Evolutionary conservation across 2,888 invertebrate species (phyloP), one percentile per base, ranked within the genome.

Genomic region (Pheosia tremula): DNA sequence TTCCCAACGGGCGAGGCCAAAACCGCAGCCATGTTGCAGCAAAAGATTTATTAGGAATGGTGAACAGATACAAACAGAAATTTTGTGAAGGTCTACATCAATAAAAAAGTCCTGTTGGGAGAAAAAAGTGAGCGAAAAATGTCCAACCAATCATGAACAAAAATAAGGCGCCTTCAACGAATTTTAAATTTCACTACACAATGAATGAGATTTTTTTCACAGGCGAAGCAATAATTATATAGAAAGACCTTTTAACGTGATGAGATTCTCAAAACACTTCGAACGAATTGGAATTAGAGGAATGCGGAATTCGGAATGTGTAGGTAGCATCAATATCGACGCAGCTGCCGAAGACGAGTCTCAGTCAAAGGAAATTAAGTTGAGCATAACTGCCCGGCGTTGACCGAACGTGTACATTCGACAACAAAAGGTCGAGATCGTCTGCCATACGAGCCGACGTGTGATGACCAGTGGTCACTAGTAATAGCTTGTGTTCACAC

Each of bases 281-380:
- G 49, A 38, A 63, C 11, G 59, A 57, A 60, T 63, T 63, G 59
- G 57, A 43, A 57, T 63, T 41, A 4, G 3, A 36, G 56, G 60
- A 63, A 60, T 63, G 56, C 36, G 52, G 58, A 56, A 58, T 50
- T 58, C 49, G 43, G 55, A 52, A 56, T 47, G 52, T 53, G 56
- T 56, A 24, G 24, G 24, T 24, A 24, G 24, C 52, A 60, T 63
- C 50, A 58, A 47, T 49, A 58, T 58, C 56, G 60, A 63, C 45
- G 58, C 60, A 45, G 56, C 56, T 38, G 45, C 55, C 52, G 45
- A 60, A 60, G 55, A 60, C 39, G 36, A 37, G 11, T 6, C 37
- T 53, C 36, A 39, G 58, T 38, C 63, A 58, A 56, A 58, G 60
- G 39, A 58, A 60, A 56, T 58, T 60, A 56, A 47, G 45, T 58